Evolutionary conservation across 2,888 invertebrate species (phyloP), one percentile per base, ranked within the genome.

Genomic region (Nymphalis urticae): DNA sequence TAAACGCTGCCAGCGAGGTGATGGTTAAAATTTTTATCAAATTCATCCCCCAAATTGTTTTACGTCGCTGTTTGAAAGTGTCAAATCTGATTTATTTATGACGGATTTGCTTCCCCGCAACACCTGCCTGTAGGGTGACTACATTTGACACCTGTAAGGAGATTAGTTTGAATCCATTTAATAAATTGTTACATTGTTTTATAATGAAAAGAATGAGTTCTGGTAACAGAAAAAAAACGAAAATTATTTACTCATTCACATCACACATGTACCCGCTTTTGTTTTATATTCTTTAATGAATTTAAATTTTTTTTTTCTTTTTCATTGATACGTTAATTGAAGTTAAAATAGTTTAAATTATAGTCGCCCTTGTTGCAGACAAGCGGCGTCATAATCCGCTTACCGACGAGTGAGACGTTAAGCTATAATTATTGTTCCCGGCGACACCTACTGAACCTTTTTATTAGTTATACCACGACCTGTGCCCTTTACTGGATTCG

Each of bases 11-110:
- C 53, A 66, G 54, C 68, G 66, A 64, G 70, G 58, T 54, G 70
- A 70, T 50, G 68, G 68, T 66, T 72, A 65, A 72, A 74, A 70
- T 73, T 73, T 76, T 74, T 72, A 75, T 72, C 71, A 71, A 76
- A 73, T 73, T 73, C 74, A 76, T 76, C 73, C 72, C 74, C 75
- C 75, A 84, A 83, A 88, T 85, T 83, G 83, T 85, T 85, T 83
- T 74, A 79, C 78, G 72, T 64, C 76, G 76, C 76, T 85, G 82
- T 88, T 89, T 85, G 83, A 80, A 77, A 81, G 83, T 87, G 90
- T 89, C 90, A 88, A 87, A 89, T 86, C 82, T 85, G 86, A 89
- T 87, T 86, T 87, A 90, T 90, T 91, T 89, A 89, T 86, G 86
- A 85, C 81, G 85, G 88, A 85, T 88, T 88, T 85, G 76, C 79